Base-by-base conservation (phyloP, 2,888 invertebrate genomes). In the Oasisia sp. region DNA sequence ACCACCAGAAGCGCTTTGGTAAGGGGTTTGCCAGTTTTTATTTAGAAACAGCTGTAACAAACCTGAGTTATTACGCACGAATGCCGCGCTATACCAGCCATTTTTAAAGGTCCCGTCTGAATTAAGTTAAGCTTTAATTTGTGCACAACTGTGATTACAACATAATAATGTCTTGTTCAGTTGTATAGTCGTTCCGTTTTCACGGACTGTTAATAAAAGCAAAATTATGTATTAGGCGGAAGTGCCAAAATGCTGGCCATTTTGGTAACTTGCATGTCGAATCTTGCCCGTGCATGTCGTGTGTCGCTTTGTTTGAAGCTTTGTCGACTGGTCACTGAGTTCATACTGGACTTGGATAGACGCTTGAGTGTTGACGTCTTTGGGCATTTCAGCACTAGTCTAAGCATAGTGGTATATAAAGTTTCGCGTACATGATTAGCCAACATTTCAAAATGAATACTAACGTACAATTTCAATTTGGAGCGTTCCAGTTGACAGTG, bases 1-100 rank as follows among this genome's bases (percentile, higher is more conserved):
- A 74, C 74, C n/a, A 74, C 74, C 74, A 74, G 74, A 74, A 74
- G 74, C 74, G 74, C 74, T 74, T 74, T 74, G 74, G 74, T 74
- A 74, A 74, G 74, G n/a, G 74, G 19, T n/a, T n/a, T 27, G 7
- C 74, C 74, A 74, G 74, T 74, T 74, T 50, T 74, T 27, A 74
- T 74, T 74, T 74, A 74, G 74, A 7, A 74, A 27, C 27, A 74
- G 27, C 27, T 74, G 38, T 74, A 74, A 27, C n/a, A 27, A 74
- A 27, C 27, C 38, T 9, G 50, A 50, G 50, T 50, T 50, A 27
- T 14, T 27, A 27, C 27, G 7, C n/a, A 4, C 74, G 19, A 74
- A 14, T 19, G 0, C 74, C n/a, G 27, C n/a, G 27, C 14, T 19
- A 27, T 74, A 27, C 74, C 38, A 74, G 74, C 74, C 74, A 74